A percentile compares a stretch with the other conserved stretches of the same genome.
These are phyloP conservation scores for Enoplolaimus lenunculus DNA, from an alignment of 2,888 invertebrate genomes.

Conservation along the genomic window DNA sequence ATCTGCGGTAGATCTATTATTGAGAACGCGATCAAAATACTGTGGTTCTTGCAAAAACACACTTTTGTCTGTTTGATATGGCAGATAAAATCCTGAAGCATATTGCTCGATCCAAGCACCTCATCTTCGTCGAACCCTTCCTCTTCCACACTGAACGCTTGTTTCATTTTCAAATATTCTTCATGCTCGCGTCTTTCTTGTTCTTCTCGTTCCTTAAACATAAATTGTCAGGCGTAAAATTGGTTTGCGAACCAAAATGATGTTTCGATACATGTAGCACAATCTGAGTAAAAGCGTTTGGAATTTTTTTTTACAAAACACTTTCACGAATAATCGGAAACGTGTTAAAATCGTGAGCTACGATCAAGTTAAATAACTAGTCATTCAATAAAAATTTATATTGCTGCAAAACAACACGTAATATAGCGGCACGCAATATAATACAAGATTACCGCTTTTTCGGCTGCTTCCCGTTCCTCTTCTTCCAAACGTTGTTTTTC, in stretches of 20 bases:
- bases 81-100: conserved; percentile 29
- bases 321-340: no score
- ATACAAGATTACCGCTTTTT: conserved; percentile 29
- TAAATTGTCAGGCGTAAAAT: neutral
- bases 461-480: conserved; percentile 29
- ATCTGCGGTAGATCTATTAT: no score
- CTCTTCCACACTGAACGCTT: conserved; percentile 32
- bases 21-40: no score
- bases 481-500: conserved; percentile 28
- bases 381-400: neutral
- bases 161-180: conserved; percentile 37
- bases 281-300: no score
- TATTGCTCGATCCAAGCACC: conserved; percentile 13
- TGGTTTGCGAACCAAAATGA: no score
- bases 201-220: conserved; percentile 29
- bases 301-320: no score
- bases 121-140: conserved; percentile 23
- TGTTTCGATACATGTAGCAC: no score
- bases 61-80: conserved; percentile 35
- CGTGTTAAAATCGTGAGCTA: no score
- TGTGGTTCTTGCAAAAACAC: no score
- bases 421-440: no score
- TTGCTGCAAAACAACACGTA: no score
- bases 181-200: conserved; percentile 33
- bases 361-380: neutral